These are phyloP conservation scores for Diorhabda sublineata DNA, from an alignment of 1,140 invertebrate genomes.

Conservation along the genomic window DNA sequence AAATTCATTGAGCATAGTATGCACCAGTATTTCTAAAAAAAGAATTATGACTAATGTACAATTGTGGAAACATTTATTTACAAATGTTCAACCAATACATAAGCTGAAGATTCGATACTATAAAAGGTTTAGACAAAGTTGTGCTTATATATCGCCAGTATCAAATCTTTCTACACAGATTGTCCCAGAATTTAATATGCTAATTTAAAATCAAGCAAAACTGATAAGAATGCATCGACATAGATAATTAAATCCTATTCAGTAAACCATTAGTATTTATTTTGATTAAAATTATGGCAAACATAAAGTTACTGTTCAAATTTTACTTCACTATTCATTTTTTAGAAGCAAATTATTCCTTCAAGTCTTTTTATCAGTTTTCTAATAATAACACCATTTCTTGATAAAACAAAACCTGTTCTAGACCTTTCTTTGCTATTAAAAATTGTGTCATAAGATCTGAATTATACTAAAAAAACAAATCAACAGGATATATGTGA, in stretches of 20 bases:
- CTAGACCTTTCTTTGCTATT: too few species aligned
- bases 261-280: neutral
- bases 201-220: constrained; percentile 11
- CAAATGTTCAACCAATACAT: constrained; percentile 22
- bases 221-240: constrained; percentile 8
- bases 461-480: too few species aligned
- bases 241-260: neutral
- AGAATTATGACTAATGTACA: constrained; percentile 28
- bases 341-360: too few species aligned
- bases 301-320: too few species aligned
- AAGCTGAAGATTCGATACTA: constrained; percentile 13
- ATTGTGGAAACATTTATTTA: constrained; percentile 33
- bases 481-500: too few species aligned
- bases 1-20: constrained; percentile 31
- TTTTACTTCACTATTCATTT: too few species aligned
- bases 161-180: constrained; percentile 16
- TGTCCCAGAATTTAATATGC: constrained; percentile 7
- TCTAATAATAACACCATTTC: too few species aligned
- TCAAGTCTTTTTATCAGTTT: too few species aligned
- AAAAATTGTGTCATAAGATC: too few species aligned
- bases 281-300: neutral
- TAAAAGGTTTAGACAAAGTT: constrained; percentile 5
- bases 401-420: too few species aligned
- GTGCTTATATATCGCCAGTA: constrained; percentile 12
- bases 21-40: constrained; percentile 30